phyloP scores from a whole-genome alignment of 2,797 vertebrate species.

The Pantherophis vulpinus region DNA sequence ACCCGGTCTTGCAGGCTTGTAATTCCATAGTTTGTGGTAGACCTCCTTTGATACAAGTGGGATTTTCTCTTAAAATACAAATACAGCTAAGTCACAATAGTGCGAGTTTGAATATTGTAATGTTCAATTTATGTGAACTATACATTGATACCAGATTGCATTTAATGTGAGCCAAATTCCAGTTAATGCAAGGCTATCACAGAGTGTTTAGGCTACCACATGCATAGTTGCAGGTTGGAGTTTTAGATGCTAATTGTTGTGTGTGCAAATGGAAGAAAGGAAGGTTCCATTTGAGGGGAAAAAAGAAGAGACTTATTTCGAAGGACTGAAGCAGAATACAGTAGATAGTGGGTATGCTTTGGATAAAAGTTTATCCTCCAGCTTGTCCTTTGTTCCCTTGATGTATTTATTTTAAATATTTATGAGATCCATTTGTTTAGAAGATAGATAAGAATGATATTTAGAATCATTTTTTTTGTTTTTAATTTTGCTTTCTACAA shows the following conservation, averaged over 20 bases:
- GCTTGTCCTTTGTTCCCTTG: neutral
- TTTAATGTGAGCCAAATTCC: neutral
- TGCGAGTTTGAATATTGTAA: neutral
- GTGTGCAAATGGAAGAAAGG: neutral
- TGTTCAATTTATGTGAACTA: neutral
- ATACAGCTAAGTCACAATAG: neutral
- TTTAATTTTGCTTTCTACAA: neutral
- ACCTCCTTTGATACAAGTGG: neutral
- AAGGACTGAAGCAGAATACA: neutral
- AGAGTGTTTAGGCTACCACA: neutral
- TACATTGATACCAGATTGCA: neutral
- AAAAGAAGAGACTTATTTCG: neutral
- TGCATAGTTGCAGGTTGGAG: neutral
- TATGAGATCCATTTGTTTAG: neutral
- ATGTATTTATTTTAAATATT: neutral
- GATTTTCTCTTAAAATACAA: neutral
- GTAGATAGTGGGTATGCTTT: neutral
- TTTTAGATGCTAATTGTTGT: neutral
- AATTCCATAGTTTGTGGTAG: neutral
- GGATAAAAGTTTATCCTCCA: neutral
- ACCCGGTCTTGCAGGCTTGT: neutral
- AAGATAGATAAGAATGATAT: neutral
- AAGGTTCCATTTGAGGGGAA: neutral
- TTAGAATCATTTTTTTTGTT: neutral
- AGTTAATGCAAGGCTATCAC: neutral